Conservation (phyloP, 2,797 vertebrate genomes). For the Diceros bicornis region DNA sequence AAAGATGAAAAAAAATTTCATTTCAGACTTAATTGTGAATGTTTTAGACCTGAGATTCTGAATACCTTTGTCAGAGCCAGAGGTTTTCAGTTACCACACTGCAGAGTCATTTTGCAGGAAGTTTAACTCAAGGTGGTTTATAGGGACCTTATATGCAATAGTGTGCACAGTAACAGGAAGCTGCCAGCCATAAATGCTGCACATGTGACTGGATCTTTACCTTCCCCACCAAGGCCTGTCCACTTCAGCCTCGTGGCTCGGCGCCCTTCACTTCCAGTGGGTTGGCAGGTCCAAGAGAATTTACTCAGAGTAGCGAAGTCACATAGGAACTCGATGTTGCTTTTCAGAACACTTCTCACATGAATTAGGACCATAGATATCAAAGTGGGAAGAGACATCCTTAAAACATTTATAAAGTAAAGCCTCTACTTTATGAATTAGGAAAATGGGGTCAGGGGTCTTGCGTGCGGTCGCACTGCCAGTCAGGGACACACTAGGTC, state of each 20-base stretch:
- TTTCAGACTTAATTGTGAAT: not conserved
- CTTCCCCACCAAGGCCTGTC: not conserved
- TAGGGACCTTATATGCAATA: not conserved
- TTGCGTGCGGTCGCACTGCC: not conserved
- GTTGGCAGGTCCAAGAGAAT: not conserved
- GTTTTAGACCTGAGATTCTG: not conserved
- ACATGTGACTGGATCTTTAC: not conserved
- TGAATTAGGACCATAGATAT: not conserved
- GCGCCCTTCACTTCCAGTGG: not conserved
- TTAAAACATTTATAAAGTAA: no score
- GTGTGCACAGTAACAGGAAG: rapidly evolving
- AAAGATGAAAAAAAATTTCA: not conserved
- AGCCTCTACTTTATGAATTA: not conserved
- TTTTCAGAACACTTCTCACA: not conserved
- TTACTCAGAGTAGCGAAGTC: not conserved
- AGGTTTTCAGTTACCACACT: not conserved
- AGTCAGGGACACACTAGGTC: rapidly evolving
- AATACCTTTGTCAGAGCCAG: not conserved
- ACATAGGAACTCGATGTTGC: not conserved
- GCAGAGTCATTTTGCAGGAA: not conserved
- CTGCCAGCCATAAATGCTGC: rapidly evolving
- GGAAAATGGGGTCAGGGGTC: not conserved
- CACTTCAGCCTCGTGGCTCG: rapidly evolving
- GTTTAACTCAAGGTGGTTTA: not conserved
- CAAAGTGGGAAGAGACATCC: not conserved